Conservation (phyloP, 1,140 invertebrate species). For the Euura saliciscinereae region DNA sequence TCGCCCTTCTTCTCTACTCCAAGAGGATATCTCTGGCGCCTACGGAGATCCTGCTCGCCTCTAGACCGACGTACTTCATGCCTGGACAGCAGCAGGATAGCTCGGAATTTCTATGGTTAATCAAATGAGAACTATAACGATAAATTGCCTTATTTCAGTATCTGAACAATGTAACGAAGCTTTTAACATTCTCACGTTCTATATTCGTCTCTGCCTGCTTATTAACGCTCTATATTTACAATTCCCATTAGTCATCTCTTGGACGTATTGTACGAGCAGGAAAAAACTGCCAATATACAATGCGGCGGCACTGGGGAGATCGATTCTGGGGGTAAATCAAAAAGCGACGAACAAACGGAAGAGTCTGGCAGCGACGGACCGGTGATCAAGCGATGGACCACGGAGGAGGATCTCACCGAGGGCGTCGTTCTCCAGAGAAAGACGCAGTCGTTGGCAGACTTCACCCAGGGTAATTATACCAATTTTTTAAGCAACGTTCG, state of each 20-base stretch:
- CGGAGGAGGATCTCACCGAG: slow-evolving; percentile 57
- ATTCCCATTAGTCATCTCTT: slow-evolving; percentile 61
- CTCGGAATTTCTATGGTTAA: slow-evolving; percentile 82
- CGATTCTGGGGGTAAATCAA: slow-evolving; percentile 31
- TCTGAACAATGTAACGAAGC: not conserved
- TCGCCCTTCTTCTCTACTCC: slow-evolving; percentile 76
- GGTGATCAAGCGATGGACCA: slow-evolving; percentile 53
- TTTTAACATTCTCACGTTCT: not conserved
- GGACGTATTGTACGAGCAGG: slow-evolving; percentile 75
- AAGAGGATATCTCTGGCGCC: slow-evolving; percentile 70
- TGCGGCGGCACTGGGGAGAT: slow-evolving; percentile 28
- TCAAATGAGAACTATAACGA: slow-evolving; percentile 20
- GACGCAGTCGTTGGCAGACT: slow-evolving; percentile 55
- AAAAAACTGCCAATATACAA: slow-evolving; percentile 52
- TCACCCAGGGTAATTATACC: slow-evolving; percentile 44
- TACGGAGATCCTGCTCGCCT: slow-evolving; percentile 68
- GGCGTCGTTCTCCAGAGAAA: slow-evolving; percentile 46
- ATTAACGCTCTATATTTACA: slow-evolving; percentile 6
- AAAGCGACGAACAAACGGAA: slow-evolving; percentile 38
- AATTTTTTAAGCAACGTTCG: not conserved
- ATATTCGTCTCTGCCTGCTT: not conserved
- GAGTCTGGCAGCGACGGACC: slow-evolving; percentile 24
- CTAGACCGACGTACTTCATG: slow-evolving; percentile 77
- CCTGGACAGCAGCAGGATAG: slow-evolving; percentile 83
- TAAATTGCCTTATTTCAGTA: not conserved